Base-by-base conservation (phyloP, 2,113 vertebrate species). In the Siphamia tubifer region DNA sequence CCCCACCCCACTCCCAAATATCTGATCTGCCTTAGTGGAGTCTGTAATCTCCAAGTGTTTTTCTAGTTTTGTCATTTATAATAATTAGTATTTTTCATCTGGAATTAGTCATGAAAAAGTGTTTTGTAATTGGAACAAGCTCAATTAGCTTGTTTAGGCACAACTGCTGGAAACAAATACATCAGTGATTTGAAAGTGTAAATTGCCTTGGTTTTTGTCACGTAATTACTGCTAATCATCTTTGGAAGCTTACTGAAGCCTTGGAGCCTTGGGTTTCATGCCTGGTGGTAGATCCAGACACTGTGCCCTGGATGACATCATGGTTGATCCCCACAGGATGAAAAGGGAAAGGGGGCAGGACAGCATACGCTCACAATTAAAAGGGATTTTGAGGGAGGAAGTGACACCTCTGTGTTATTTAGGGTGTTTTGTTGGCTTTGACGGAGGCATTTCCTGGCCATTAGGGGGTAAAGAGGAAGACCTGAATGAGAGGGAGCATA, bases 241-340 rank as follows among this genome's bases (percentile, higher is more conserved):
- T 49, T 19, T 4, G 1, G n/a, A 23, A 53, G 28, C 16, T 16
- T 21, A 19, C 9, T 9, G n/a, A 5, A 31, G 24, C 49, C 4
- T 16, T 16, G 15, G 30, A 13, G 30, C 16, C 39, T 27, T 4
- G 0, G 19, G 66, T 49, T 32, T 35, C 23, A 7, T 20, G 42
- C 21, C 23, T 38, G 61, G 53, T 3, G 36, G 40, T 28, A 8
- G 19, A 39, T 47, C 48, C 54, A 44, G 8, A 24, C 43, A 16
- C 56, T 35, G 45, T 0, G 51, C 24, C 4, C 34, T 16, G 8
- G 32, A 45, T 76, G 67, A 73, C 62, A 43, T 72, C 72, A 68
- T 42, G 9, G 43, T n/a, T 8, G 17, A 49, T 12, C 42, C 70
- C 57, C 57, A 8, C 13, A 5, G 55, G 70, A 42, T 15, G 16